Percentiles rank a stretch among this genome's conserved stretches.
phyloP scores from a whole-genome alignment of 2,113 vertebrate genomes.

The Cynoglossus semilaevis region DNA sequence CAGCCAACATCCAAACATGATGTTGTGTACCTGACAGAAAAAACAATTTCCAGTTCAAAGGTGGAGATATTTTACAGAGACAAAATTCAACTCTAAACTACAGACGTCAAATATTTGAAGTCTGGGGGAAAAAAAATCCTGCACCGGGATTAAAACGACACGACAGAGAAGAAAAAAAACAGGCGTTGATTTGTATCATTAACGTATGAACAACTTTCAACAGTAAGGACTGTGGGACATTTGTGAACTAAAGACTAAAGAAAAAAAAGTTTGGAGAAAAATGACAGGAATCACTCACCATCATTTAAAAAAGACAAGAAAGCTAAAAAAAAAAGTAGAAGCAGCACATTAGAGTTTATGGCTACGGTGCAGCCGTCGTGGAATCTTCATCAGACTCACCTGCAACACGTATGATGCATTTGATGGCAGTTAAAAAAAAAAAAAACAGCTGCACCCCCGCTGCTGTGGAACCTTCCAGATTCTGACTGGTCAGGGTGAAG shows the following conservation, averaged over 20 bases:
- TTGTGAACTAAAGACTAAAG: not conserved
- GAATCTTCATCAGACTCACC: not conserved
- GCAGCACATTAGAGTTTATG: slow-evolving; percentile 61
- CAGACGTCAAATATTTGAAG: too few species aligned
- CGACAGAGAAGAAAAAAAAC: too few species aligned
- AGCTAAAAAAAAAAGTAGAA: slow-evolving; percentile 54
- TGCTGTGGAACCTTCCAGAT: slow-evolving; percentile 34
- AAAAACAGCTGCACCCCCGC: slow-evolving; percentile 22
- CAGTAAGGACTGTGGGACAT: too few species aligned
- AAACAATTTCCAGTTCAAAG: too few species aligned
- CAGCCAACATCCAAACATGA: slow-evolving; percentile 16
- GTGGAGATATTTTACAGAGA: slow-evolving; percentile 2
- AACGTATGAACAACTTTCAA: too few species aligned
- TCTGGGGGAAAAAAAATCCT: too few species aligned
- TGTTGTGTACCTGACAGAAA: not conserved
- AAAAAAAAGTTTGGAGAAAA: slow-evolving; percentile 15
- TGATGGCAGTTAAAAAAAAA: slow-evolving; percentile 44
- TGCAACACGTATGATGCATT: slow-evolving; percentile 40
- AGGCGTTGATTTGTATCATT: too few species aligned
- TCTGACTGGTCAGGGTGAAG: slow-evolving; percentile 25
- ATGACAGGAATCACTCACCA: slow-evolving; percentile 15
- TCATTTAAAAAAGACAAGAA: slow-evolving; percentile 10
- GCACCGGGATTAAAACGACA: too few species aligned
- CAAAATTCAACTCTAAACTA: too few species aligned
- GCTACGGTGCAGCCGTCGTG: slow-evolving; percentile 58